Evolutionary conservation across 2,113 vertebrate genomes (phyloP).

Genomic region (Daubentonia madagascariensis): DNA sequence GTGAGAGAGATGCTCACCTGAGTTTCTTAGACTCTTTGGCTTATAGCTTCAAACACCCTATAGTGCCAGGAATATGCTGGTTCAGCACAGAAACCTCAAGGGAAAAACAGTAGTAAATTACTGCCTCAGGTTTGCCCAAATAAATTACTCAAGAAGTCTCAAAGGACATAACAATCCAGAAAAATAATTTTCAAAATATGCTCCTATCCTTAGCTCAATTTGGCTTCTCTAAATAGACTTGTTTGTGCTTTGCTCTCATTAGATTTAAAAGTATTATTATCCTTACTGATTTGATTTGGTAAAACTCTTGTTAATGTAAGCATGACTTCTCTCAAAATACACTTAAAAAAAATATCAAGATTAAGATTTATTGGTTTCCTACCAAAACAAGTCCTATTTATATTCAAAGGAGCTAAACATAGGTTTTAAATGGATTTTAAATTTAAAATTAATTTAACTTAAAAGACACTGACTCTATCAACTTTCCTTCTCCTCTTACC

Average conservation of each 20-base stretch:
- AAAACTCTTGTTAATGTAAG: slow-evolving; percentile 25
- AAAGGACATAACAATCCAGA: neutral
- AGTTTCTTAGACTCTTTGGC: neutral
- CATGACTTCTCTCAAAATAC: slow-evolving; percentile 20
- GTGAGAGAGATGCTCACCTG: neutral
- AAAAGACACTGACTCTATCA: slow-evolving; percentile 16
- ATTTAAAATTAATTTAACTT: slow-evolving; percentile 36
- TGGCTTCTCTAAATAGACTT: slow-evolving; percentile 45
- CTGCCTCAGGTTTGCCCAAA: neutral
- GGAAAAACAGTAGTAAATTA: neutral
- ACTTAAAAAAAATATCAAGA: slow-evolving; percentile 42
- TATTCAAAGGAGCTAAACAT: slow-evolving; percentile 30
- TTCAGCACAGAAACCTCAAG: neutral
- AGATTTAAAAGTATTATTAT: slow-evolving; percentile 28
- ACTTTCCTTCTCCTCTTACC: neutral
- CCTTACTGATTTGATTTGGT: slow-evolving; percentile 52
- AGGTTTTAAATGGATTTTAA: slow-evolving; percentile 46
- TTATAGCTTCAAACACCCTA: neutral
- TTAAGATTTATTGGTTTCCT: slow-evolving; percentile 35
- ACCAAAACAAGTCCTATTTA: neutral
- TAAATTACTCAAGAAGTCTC: slow-evolving; percentile 8
- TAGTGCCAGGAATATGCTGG: neutral
- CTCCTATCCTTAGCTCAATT: neutral
- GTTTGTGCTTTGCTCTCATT: slow-evolving; percentile 28
- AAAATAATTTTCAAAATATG: neutral